Percentiles rank a stretch among this genome's conserved stretches.
Conservation (phyloP, 2,888 invertebrate species). For the Parnassius orleans region DNA sequence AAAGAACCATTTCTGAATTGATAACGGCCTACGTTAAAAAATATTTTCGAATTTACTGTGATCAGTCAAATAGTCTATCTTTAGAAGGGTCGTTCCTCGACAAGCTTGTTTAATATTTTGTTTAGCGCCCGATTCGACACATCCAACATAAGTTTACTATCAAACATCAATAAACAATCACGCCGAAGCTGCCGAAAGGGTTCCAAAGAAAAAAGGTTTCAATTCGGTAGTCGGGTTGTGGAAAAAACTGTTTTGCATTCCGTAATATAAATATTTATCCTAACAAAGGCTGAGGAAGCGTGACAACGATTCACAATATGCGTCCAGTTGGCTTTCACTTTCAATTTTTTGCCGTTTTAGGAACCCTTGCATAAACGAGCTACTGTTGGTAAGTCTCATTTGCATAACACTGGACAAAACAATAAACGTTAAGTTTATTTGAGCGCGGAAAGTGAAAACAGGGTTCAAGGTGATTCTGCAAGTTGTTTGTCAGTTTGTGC, state of each 20-base stretch:
- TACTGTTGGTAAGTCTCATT: conserved; percentile 67
- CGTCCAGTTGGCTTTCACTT: conserved; percentile 76
- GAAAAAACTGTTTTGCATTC: conserved; percentile 75
- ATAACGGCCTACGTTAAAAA: background rate
- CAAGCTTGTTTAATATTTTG: conserved; percentile 32
- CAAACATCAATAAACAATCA: conserved; percentile 54
- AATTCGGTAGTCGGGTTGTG: conserved; percentile 66
- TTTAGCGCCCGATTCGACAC: conserved; percentile 47
- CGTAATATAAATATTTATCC: conserved; percentile 75
- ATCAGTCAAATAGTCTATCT: conserved; percentile 2
- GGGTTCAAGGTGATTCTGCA: conserved; percentile 58
- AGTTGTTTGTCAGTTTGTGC: conserved; percentile 58
- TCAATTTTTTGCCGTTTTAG: conserved; percentile 63
- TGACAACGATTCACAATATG: conserved; percentile 63
- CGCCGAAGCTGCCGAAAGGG: conserved; percentile 66
- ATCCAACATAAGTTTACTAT: conserved; percentile 45
- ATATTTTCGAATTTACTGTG: background rate
- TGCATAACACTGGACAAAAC: conserved; percentile 73
- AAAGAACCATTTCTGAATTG: too few species aligned
- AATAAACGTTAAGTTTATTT: conserved; percentile 67
- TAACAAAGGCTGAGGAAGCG: conserved; percentile 65
- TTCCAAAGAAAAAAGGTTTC: conserved; percentile 69
- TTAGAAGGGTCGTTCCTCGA: conserved; percentile 10
- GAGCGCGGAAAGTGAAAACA: conserved; percentile 76
- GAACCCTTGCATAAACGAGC: conserved; percentile 68